Evolutionary conservation across 2,113 vertebrate species (phyloP).

Genomic region (Miniopterus natalensis): DNA sequence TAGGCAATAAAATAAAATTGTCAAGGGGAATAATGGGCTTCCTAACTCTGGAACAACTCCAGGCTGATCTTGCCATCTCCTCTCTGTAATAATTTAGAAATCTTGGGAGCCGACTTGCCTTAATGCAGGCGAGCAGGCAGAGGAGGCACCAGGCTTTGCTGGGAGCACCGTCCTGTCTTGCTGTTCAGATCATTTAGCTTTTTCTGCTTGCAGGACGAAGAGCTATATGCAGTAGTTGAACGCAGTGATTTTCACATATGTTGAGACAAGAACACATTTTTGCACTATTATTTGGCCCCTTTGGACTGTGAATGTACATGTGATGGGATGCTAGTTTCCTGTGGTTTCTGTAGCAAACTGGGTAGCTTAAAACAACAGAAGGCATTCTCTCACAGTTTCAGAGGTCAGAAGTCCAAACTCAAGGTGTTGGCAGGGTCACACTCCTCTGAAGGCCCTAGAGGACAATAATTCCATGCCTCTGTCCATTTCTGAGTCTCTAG

Average conservation of each 20-base stretch:
- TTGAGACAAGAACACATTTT: not conserved
- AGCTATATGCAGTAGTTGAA: not conserved
- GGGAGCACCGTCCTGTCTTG: not conserved
- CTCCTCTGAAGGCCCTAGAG: not conserved
- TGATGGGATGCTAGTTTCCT: not conserved
- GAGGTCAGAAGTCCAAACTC: not conserved
- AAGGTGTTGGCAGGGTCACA: not conserved
- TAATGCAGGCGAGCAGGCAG: not conserved
- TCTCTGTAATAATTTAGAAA: conserved; percentile 44
- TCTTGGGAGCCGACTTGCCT: not conserved
- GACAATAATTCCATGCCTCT: not conserved
- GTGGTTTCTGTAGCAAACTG: not conserved
- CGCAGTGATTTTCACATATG: not conserved
- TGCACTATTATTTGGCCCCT: not conserved
- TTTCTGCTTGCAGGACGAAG: not conserved
- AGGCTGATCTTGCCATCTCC: not conserved
- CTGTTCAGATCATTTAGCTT: not conserved
- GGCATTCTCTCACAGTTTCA: not conserved
- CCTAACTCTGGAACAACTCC: conserved; percentile 50
- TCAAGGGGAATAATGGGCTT: not conserved
- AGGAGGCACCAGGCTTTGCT: not conserved
- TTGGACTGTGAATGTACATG: not conserved
- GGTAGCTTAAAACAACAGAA: not conserved
- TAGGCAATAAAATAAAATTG: conserved; percentile 31
- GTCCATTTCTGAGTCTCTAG: not conserved